A percentile compares a stretch with the other conserved stretches of the same genome.
phyloP scores from a whole-genome alignment of 2,888 invertebrate species.

The Minunthozetes semirufus region DNA sequence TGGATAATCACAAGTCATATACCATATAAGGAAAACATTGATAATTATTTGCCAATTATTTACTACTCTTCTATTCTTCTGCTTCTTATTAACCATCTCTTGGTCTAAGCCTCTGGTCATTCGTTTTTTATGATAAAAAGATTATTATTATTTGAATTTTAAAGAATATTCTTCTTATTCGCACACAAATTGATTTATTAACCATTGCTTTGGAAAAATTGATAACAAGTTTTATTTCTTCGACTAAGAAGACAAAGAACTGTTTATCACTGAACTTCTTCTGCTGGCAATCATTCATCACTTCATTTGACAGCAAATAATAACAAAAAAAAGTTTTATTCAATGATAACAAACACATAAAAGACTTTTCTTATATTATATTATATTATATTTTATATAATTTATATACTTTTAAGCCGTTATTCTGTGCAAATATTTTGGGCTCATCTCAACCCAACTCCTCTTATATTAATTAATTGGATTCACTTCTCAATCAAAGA shows the following conservation, averaged over 20 bases:
- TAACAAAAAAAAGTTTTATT: neutral
- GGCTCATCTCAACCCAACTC: conserved; percentile 1
- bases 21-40: neutral
- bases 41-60: too few relatives aligned
- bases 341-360: neutral
- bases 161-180: too few relatives aligned
- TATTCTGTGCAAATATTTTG: neutral
- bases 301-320: neutral
- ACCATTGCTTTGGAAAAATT: neutral
- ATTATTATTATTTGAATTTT: too few relatives aligned
- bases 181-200: neutral
- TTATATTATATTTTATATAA: neutral
- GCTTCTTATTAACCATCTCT: too few relatives aligned
- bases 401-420: neutral
- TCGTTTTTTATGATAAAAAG: too few relatives aligned
- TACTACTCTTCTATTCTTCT: too few relatives aligned
- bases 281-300: conserved; percentile 10
- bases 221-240: neutral
- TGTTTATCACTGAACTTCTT: neutral
- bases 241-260: neutral
- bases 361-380: neutral
- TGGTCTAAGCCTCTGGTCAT: too few relatives aligned
- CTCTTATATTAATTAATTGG: neutral
- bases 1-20: conserved; percentile 14
- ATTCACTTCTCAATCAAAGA: neutral